These are phyloP conservation scores for Campoplex capitator DNA, from an alignment of 2,888 invertebrate species.

Conservation along the genomic window DNA sequence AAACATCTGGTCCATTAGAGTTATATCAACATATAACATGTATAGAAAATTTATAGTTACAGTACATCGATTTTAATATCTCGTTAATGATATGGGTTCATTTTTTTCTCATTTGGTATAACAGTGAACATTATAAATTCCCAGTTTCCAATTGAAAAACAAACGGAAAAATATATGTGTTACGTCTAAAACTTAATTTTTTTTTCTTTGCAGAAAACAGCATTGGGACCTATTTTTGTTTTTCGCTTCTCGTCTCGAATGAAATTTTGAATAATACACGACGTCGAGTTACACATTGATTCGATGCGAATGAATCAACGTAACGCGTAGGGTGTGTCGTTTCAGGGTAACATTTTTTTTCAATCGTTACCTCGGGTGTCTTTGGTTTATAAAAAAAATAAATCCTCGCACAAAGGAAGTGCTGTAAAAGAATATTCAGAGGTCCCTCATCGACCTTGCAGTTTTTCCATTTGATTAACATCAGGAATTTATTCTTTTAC, in stretches of 20 bases:
- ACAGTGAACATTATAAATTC: conserved; percentile 78
- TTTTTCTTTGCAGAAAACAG: conserved; percentile 20
- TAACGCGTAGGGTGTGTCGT: no score
- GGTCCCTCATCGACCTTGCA: no score
- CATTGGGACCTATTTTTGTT: conserved; percentile 37
- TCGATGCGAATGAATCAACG: conserved; percentile 52
- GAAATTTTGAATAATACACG: conserved; percentile 44
- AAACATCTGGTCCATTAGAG: conserved; percentile 84
- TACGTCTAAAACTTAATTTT: conserved; percentile 30
- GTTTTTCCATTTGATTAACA: no score
- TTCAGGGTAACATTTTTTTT: no score
- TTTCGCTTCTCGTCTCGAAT: conserved; percentile 17
- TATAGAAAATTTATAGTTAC: conserved; percentile 83
- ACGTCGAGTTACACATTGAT: conserved; percentile 48
- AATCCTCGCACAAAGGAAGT: no score
- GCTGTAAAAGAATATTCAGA: no score
- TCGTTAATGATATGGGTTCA: conserved; percentile 69
- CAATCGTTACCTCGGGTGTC: no score
- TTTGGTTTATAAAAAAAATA: no score
- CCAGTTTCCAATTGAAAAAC: conserved; percentile 62
- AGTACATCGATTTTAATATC: conserved; percentile 78
- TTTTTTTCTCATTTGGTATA: conserved; percentile 70
- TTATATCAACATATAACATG: conserved; percentile 84
- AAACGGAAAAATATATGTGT: conserved; percentile 21
- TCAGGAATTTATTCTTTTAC: no score